Percentiles rank a stretch among this genome's conserved stretches.
phyloP scores from a whole-genome alignment of 2,113 vertebrate species.

The Tetraodon nigroviridis region DNA sequence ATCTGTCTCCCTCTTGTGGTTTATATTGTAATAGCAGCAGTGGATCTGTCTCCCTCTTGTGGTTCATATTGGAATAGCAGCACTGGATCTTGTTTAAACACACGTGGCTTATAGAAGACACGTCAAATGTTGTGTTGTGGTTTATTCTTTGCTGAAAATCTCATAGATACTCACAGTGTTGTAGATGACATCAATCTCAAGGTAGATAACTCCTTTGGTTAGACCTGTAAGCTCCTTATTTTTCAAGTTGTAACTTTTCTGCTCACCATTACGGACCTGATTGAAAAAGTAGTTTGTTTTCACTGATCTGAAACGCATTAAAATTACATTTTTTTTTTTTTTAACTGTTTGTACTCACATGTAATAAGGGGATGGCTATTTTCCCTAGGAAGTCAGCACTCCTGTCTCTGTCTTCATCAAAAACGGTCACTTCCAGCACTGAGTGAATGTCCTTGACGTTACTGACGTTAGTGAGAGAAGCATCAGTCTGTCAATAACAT shows the following conservation, averaged over 20 bases:
- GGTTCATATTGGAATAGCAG: too few relatives aligned
- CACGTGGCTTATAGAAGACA: too few relatives aligned
- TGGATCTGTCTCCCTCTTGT: too few relatives aligned
- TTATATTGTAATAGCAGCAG: too few relatives aligned
- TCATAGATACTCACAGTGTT: constrained; percentile 81
- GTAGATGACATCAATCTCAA: constrained; percentile 96
- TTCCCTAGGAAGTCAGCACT: constrained; percentile 95
- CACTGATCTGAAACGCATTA: background rate
- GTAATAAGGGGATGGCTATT: constrained; percentile 89
- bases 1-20: too few relatives aligned
- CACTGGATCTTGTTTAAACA: too few relatives aligned
- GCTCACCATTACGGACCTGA: constrained; percentile 92
- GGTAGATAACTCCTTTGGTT: constrained; percentile 92
- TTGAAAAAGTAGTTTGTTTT: background rate
- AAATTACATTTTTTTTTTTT: too few relatives aligned
- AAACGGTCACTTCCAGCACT: constrained; percentile 90
- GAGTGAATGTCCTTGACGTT: constrained; percentile 94
- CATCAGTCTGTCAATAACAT: too few relatives aligned
- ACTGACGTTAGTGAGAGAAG: constrained; percentile 61
- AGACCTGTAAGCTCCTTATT: constrained; percentile 94
- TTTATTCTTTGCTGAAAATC: background rate
- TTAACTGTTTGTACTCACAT: constrained; percentile 75
- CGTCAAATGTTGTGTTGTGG: too few relatives aligned
- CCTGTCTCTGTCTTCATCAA: constrained; percentile 90
- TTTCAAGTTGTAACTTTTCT: constrained; percentile 92